A percentile compares a stretch with the other conserved stretches of the same genome.
phyloP scores from a whole-genome alignment of 2,888 invertebrate species.

The Caenorhabditis zanzibari region DNA sequence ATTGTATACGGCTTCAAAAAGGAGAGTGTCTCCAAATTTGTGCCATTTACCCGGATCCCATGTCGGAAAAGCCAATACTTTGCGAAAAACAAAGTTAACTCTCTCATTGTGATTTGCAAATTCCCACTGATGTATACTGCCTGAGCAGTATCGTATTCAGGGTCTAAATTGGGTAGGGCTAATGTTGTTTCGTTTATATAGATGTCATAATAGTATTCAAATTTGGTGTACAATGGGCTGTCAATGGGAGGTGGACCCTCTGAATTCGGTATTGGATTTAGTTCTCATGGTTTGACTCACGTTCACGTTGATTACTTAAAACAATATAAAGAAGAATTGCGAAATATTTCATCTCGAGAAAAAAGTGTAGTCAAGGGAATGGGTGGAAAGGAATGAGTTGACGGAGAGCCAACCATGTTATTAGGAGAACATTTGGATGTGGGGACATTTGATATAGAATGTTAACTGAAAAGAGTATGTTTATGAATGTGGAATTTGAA shows the following conservation, averaged over 20 bases:
- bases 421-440: background rate
- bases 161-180: background rate
- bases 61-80: background rate
- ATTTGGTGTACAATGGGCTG: background rate
- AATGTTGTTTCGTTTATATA: conserved; percentile 41
- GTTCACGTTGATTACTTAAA: background rate
- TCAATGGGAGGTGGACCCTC: conserved; percentile 34
- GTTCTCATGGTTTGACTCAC: background rate
- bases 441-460: too few species aligned
- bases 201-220: conserved; percentile 37
- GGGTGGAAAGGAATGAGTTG: too few species aligned
- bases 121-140: conserved; percentile 37
- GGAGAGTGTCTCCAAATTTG: conserved; percentile 20
- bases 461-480: too few species aligned
- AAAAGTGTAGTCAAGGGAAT: background rate
- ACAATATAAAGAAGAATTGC: background rate
- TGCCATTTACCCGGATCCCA: conserved; percentile 33
- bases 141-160: background rate
- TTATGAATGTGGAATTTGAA: too few species aligned
- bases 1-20: conserved; percentile 24
- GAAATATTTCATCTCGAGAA: background rate
- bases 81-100: conserved; percentile 24
- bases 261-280: background rate
- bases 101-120: conserved; percentile 26
- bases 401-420: too few species aligned